phyloP scores from a whole-genome alignment of 1,140 invertebrate genomes.

The Stegodyphus mimosarum region DNA sequence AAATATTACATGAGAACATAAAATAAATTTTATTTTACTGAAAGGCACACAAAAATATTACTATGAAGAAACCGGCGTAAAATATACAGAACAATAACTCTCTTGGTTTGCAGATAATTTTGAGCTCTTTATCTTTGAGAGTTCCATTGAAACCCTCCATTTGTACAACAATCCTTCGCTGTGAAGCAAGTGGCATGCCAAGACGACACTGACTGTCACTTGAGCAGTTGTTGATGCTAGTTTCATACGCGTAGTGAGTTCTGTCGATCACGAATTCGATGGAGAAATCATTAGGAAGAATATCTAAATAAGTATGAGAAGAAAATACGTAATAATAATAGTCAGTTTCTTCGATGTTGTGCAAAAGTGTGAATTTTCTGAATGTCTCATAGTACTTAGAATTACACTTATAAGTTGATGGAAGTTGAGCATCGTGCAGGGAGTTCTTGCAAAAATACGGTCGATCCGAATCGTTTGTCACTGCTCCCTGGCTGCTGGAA shows the following conservation, averaged over 20 bases:
- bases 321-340: slow-evolving; percentile 52
- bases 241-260: slow-evolving; percentile 21
- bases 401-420: slow-evolving; percentile 28
- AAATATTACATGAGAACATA: no score
- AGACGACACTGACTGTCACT: slow-evolving; percentile 8
- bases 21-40: slow-evolving; percentile 8
- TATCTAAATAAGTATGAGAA: slow-evolving; percentile 37
- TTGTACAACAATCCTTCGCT: slow-evolving; percentile 19
- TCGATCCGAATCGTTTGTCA: slow-evolving; percentile 38
- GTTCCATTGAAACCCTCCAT: slow-evolving; percentile 31
- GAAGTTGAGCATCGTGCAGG: slow-evolving; percentile 2
- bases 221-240: slow-evolving; percentile 28
- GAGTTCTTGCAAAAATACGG: slow-evolving; percentile 11
- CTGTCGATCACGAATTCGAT: slow-evolving; percentile 25
- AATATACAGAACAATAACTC: slow-evolving; percentile 46
- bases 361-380: not conserved
- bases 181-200: not conserved
- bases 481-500: slow-evolving; percentile 56
- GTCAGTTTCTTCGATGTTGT: slow-evolving; percentile 16
- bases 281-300: slow-evolving; percentile 50
- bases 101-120: slow-evolving; percentile 28
- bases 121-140: not conserved
- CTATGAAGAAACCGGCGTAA: slow-evolving; percentile 22
- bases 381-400: not conserved
- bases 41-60: slow-evolving; percentile 50